Percentiles rank a stretch among this genome's conserved stretches.
Conservation (phyloP, 2,113 vertebrate genomes). For the Rhizomys pruinosus region DNA sequence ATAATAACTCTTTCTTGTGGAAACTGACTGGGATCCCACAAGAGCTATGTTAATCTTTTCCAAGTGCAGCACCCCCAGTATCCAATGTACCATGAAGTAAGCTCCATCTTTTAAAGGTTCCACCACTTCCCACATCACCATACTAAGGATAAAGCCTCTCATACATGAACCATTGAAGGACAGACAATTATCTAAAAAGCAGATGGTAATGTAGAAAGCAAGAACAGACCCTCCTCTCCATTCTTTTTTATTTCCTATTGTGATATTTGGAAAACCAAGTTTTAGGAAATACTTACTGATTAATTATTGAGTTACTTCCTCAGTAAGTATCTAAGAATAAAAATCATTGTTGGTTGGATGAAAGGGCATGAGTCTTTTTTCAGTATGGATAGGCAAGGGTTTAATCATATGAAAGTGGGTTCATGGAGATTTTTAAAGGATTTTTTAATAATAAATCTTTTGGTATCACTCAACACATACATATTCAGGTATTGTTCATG, state of each 20-base stretch:
- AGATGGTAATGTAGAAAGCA: slow-evolving; percentile 26
- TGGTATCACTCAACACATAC: background rate
- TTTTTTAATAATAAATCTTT: slow-evolving; percentile 28
- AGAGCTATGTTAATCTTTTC: background rate
- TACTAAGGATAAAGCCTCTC: background rate
- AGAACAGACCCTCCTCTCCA: background rate
- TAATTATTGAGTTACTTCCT: background rate
- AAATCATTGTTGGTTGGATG: background rate
- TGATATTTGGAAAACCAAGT: slow-evolving; percentile 9
- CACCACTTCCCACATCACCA: background rate
- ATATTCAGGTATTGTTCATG: slow-evolving; percentile 11
- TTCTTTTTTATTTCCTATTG: background rate
- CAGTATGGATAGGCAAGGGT: background rate
- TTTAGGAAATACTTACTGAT: slow-evolving; percentile 39
- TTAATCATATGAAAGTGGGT: background rate
- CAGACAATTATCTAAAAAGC: background rate
- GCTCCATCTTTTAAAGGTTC: background rate
- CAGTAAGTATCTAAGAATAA: slow-evolving; percentile 28
- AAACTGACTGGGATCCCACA: background rate
- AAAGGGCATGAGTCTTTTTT: slow-evolving; percentile 6
- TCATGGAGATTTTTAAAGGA: background rate
- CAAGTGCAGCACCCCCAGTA: background rate
- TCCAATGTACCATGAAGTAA: background rate
- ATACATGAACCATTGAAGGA: background rate
- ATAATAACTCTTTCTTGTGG: background rate